Conservation (phyloP, 2,888 invertebrate species). For the Bimastos eiseni region DNA sequence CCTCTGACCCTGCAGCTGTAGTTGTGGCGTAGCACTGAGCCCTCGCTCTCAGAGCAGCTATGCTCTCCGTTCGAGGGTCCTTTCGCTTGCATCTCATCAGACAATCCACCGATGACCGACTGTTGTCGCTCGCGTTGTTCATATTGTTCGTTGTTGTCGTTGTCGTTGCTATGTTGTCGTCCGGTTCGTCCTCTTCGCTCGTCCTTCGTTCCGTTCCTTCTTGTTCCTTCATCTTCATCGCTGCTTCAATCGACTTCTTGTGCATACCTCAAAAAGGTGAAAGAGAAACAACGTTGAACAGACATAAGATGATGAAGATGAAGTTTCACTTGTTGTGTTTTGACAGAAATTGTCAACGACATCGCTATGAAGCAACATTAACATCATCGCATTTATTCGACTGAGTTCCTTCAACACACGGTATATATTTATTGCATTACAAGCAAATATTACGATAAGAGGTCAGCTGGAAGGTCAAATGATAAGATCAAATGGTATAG, state of each 20-base stretch:
- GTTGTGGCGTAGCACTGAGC: conserved; percentile 79
- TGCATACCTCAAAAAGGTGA: conserved; percentile 38
- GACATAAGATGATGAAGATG: background rate
- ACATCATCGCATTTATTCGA: too few relatives aligned
- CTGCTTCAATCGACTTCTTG: conserved; percentile 41
- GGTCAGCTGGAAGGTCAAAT: background rate
- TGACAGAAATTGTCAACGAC: too few relatives aligned
- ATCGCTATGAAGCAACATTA: too few relatives aligned
- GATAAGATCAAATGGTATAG: too few relatives aligned
- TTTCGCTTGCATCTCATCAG: conserved; percentile 45
- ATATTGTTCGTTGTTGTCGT: conserved; percentile 25
- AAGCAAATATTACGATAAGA: background rate
- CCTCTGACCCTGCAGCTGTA: background rate
- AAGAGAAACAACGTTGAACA: background rate
- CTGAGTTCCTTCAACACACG: too few relatives aligned
- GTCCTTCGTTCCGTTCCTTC: conserved; percentile 48
- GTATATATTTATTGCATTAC: too few relatives aligned
- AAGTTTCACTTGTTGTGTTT: too few relatives aligned
- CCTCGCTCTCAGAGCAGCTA: conserved; percentile 89
- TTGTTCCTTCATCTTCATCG: conserved; percentile 79
- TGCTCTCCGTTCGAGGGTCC: conserved; percentile 78
- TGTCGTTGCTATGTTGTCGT: background rate
- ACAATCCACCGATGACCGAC: background rate
- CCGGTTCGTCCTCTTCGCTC: background rate
- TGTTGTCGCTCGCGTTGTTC: background rate